These are phyloP conservation scores for Anas platyrhynchos DNA, from an alignment of 2,113 vertebrate species.

Conservation along the genomic window DNA sequence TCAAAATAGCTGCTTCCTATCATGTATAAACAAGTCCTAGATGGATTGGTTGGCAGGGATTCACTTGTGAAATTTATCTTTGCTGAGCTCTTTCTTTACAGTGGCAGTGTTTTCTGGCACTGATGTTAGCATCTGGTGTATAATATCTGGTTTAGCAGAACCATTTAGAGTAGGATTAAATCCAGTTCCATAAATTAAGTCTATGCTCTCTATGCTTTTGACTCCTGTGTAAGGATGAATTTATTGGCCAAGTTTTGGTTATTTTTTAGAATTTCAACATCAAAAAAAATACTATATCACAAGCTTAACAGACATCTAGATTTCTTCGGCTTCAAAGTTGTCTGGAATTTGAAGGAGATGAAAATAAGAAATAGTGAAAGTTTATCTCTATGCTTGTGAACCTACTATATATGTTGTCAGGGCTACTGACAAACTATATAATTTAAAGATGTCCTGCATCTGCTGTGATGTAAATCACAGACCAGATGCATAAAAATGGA, in stretches of 20 bases:
- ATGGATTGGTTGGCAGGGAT: not conserved
- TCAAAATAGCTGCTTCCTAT: slow-evolving; percentile 1
- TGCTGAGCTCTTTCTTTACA: not conserved
- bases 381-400: not conserved
- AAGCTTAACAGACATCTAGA: not conserved
- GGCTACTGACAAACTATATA: not conserved
- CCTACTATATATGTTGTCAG: not conserved
- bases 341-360: not conserved
- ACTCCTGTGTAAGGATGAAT: not conserved
- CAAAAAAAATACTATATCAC: not conserved
- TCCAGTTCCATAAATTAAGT: not conserved
- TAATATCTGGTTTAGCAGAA: slow-evolving; percentile 1
- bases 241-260: not conserved
- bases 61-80: slow-evolving; percentile 24
- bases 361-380: not conserved
- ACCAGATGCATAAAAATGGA: slow-evolving; percentile 12
- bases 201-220: not conserved
- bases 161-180: not conserved
- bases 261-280: not conserved
- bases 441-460: slow-evolving; percentile 1
- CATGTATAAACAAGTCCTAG: not conserved
- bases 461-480: not conserved
- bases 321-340: not conserved
- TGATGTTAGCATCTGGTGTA: slow-evolving; percentile 1
- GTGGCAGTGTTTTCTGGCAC: slow-evolving; percentile 12